These are phyloP conservation scores for Myripristis murdjan DNA, from an alignment of 2,797 vertebrate genomes.

Conservation along the genomic window DNA sequence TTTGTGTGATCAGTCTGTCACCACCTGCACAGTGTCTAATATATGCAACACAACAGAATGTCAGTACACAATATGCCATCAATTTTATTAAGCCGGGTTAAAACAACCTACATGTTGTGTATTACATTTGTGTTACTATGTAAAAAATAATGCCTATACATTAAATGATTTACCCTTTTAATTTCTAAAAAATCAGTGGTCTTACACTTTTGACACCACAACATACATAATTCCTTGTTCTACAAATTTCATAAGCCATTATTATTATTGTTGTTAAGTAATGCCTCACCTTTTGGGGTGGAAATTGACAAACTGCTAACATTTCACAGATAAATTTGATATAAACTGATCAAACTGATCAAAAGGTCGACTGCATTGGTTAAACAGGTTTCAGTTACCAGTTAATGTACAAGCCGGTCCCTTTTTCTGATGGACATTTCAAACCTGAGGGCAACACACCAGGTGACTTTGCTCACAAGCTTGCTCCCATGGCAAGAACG, in stretches of 20 bases:
- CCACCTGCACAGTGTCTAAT: not conserved
- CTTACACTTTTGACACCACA: not conserved
- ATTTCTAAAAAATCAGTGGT: slow-evolving; percentile 37
- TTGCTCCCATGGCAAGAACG: slow-evolving; percentile 91
- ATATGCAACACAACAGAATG: not conserved
- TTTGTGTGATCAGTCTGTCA: slow-evolving; percentile 3
- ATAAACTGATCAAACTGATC: not conserved
- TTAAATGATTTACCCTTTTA: not conserved
- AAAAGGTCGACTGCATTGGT: not conserved
- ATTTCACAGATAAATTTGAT: slow-evolving; percentile 3
- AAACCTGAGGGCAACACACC: slow-evolving; percentile 17
- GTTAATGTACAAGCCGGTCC: not conserved
- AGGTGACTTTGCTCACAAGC: slow-evolving; percentile 81
- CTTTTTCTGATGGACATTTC: not conserved
- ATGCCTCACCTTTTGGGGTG: not conserved
- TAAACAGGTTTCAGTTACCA: not conserved
- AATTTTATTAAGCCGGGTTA: slow-evolving; percentile 19
- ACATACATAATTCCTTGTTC: not conserved
- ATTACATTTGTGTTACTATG: not conserved
- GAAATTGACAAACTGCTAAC: not conserved
- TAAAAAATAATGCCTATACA: slow-evolving; percentile 25
- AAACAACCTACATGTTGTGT: slow-evolving; percentile 10
- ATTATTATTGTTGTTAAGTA: too few species aligned
- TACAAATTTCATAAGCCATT: not conserved
- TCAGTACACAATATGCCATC: not conserved